phyloP scores from a whole-genome alignment of 37 sponge, comb jelly and placozoan species.

The Spongia lamella region DNA sequence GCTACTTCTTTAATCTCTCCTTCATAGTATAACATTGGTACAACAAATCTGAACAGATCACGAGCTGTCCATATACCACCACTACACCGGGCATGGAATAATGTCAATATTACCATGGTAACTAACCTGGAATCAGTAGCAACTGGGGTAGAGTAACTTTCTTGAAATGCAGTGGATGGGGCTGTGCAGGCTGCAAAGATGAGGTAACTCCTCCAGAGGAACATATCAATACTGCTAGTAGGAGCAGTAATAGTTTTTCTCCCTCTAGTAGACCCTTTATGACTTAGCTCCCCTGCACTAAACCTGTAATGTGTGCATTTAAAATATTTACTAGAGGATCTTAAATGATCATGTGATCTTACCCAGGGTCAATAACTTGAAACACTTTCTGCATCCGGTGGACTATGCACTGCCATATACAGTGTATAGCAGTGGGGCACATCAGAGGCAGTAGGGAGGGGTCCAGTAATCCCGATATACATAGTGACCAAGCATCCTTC shows the following conservation, averaged over 20 bases:
- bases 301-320: conserved; percentile 4
- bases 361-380: conserved; percentile 80
- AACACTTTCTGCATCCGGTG: conserved; percentile 76
- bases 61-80: conserved; percentile 30
- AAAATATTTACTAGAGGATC: neutral
- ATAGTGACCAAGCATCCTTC: conserved; percentile 85
- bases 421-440: conserved; percentile 71
- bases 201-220: conserved; percentile 93
- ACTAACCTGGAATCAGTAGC: no score
- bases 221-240: conserved; percentile 70
- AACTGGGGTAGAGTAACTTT: no score
- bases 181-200: conserved; percentile 85
- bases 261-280: conserved; percentile 45
- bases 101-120: no score
- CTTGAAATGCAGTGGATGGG: conserved; percentile 45
- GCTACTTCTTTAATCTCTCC: conserved; percentile 83
- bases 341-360: conserved; percentile 2
- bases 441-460: conserved; percentile 65
- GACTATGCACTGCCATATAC: conserved; percentile 79
- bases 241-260: conserved; percentile 7
- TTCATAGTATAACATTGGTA: conserved; percentile 46
- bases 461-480: conserved; percentile 79
- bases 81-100: no score
- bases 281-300: conserved; percentile 43
- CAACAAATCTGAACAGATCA: conserved; percentile 59